These are phyloP conservation scores for Elgaria multicarinata DNA, from an alignment of 2,113 vertebrate species.

Conservation along the genomic window DNA sequence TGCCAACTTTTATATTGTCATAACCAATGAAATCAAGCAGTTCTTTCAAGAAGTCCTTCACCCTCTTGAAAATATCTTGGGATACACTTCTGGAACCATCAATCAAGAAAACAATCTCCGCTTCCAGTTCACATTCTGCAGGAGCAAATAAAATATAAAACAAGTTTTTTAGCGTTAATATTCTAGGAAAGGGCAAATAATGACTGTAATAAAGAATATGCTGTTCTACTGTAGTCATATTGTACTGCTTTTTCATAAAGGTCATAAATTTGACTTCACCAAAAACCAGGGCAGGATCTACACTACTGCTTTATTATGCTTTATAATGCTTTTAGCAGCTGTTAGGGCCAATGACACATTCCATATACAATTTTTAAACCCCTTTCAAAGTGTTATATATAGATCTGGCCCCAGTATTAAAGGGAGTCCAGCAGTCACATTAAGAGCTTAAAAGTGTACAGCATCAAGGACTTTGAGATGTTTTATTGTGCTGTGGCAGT, in stretches of 20 bases:
- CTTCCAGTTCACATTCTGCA: constrained; percentile 67
- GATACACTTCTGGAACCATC: constrained; percentile 74
- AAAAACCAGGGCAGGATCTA: too few species aligned
- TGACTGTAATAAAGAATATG: too few species aligned
- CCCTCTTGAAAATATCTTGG: constrained; percentile 45
- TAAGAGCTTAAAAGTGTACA: neutral
- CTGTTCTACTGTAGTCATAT: neutral
- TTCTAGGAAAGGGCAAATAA: neutral
- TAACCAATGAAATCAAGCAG: constrained; percentile 64
- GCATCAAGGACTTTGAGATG: neutral
- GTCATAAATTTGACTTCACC: neutral
- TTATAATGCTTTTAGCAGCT: too few species aligned
- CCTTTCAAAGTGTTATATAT: too few species aligned
- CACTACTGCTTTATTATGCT: too few species aligned
- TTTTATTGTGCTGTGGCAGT: neutral
- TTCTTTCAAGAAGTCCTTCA: constrained; percentile 66
- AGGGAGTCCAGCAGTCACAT: neutral
- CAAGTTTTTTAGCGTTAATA: neutral
- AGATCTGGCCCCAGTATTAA: too few species aligned
- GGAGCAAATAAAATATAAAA: constrained; percentile 12
- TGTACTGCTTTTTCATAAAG: neutral
- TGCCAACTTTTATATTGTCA: constrained; percentile 58
- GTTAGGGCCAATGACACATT: too few species aligned
- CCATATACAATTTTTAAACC: too few species aligned
- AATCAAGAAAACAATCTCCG: constrained; percentile 73